A percentile compares a stretch with the other conserved stretches of the same genome.
These are phyloP conservation scores for Andrena cerasifolii DNA, from an alignment of 1,140 invertebrate species.

Conservation along the genomic window DNA sequence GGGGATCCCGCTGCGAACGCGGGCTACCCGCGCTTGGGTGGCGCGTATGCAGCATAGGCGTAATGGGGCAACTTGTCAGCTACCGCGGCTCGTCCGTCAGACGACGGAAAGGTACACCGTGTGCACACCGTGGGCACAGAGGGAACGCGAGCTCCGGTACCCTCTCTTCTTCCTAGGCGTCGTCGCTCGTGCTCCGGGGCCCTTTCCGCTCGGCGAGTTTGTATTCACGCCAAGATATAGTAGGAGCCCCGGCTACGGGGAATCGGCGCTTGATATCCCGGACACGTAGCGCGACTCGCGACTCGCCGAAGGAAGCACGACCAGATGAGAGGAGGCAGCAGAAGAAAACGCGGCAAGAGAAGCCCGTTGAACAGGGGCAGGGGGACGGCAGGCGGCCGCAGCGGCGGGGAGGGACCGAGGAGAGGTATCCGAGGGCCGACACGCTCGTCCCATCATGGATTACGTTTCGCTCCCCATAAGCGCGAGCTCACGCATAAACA, in stretches of 20 bases:
- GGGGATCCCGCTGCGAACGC: constrained; percentile 70
- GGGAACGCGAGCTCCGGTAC: constrained; percentile 18
- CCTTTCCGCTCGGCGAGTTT: constrained; percentile 49
- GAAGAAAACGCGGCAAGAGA: constrained; percentile 39
- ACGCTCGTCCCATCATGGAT: constrained; percentile 53
- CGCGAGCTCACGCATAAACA: constrained; percentile 71
- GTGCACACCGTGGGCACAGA: constrained; percentile 27
- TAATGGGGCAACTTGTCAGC: constrained; percentile 78
- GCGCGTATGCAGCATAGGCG: constrained; percentile 70
- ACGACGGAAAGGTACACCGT: constrained; percentile 59
- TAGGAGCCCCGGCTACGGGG: constrained; percentile 53
- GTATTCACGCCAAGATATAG: constrained; percentile 62
- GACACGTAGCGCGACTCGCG: constrained; percentile 67
- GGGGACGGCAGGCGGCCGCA: background rate
- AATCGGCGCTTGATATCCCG: constrained; percentile 73
- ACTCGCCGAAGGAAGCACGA: constrained; percentile 42
- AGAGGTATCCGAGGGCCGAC: constrained; percentile 35
- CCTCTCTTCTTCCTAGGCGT: constrained; percentile 46
- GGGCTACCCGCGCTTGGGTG: constrained; percentile 73
- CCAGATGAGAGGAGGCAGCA: constrained; percentile 24
- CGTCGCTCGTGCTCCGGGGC: constrained; percentile 5
- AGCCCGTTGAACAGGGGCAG: background rate
- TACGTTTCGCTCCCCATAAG: constrained; percentile 65
- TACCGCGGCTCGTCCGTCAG: constrained; percentile 75
- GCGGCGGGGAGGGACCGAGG: background rate